A percentile compares a stretch with the other conserved stretches of the same genome.
Evolutionary conservation across 2,797 vertebrate genomes (phyloP).

Genomic region (Tympanoctomys barrerae): DNA sequence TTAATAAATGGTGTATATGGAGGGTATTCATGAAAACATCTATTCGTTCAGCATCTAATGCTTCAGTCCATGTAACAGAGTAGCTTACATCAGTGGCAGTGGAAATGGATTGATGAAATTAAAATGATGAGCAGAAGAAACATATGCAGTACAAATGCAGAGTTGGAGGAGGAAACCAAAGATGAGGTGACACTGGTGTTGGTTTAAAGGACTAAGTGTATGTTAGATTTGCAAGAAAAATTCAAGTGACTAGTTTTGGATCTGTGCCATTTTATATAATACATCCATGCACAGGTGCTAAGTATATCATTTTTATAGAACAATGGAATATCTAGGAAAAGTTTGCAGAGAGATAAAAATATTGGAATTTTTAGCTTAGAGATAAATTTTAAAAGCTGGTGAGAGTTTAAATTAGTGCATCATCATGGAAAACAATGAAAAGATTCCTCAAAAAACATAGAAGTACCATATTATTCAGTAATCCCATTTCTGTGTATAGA

Average conservation of each 20-base stretch:
- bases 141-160: rapidly evolving
- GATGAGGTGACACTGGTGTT: not conserved
- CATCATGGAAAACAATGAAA: not conserved
- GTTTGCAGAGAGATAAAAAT: not conserved
- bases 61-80: not conserved
- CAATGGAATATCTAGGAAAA: not conserved
- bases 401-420: not conserved
- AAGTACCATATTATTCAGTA: not conserved
- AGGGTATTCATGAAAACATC: not conserved
- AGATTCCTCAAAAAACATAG: not conserved
- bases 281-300: not conserved
- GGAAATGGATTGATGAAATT: not conserved
- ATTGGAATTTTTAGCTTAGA: not conserved
- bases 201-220: not conserved
- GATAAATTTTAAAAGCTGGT: not conserved
- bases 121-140: not conserved
- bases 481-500: not conserved
- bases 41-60: not conserved
- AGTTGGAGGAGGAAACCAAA: not conserved
- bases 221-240: not conserved
- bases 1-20: not conserved
- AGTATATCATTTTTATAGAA: not conserved
- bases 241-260: not conserved
- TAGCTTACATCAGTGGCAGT: not conserved
- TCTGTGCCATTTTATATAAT: not conserved